These are phyloP conservation scores for Metopolophium dirhodum DNA, from an alignment of 1,140 invertebrate genomes.

Conservation along the genomic window DNA sequence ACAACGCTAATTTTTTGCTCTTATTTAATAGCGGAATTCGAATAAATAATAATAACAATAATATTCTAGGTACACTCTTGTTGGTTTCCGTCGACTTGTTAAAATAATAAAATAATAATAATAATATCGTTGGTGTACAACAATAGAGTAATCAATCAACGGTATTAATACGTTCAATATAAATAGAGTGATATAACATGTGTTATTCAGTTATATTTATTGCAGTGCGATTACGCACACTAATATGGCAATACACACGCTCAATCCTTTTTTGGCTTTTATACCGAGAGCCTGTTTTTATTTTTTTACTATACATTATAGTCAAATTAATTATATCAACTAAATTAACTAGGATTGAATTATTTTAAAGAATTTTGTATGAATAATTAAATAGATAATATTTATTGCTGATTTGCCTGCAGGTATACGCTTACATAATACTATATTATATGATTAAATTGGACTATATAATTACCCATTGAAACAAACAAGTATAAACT, in stretches of 20 bases:
- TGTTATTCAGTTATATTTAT: background rate
- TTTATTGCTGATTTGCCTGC: background rate
- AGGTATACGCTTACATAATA: too few relatives aligned
- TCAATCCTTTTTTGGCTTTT: background rate
- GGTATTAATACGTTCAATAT: background rate
- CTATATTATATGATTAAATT: background rate
- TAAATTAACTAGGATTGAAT: background rate
- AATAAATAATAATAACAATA: background rate
- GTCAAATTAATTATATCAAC: background rate
- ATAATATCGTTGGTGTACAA: background rate
- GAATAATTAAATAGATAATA: background rate
- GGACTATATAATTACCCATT: background rate
- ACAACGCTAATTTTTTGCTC: background rate
- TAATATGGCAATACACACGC: slow-evolving; percentile 13
- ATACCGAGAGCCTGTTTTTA: background rate
- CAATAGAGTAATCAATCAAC: slow-evolving; percentile 24
- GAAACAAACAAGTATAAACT: background rate
- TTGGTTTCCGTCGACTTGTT: background rate
- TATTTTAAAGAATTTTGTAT: background rate
- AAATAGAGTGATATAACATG: background rate
- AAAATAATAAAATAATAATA: background rate
- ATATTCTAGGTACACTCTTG: background rate
- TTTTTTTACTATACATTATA: background rate
- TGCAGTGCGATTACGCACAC: background rate
- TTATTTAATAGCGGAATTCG: background rate